Base-by-base conservation (phyloP, 1,140 invertebrate species). In the Aphelenchoides fujianensis region DNA sequence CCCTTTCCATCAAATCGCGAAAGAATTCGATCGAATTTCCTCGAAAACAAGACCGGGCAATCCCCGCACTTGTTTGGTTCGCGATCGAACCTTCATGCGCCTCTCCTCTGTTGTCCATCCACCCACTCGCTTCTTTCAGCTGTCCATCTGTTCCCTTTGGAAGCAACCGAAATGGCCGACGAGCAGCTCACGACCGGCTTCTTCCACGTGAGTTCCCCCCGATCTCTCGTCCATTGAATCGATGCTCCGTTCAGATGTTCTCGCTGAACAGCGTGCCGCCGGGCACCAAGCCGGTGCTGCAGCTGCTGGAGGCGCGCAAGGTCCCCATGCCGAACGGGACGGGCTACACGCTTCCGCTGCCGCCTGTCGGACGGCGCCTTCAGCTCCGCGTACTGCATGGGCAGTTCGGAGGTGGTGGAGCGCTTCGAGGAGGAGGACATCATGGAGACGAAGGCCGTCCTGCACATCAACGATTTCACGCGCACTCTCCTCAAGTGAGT, bases 311-410 rank as follows among this genome's bases (percentile, higher is more conserved):
- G 53, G 19, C 31, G 31, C 74, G 74, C 30, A 23, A 35, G 28
- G 5, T 59, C 12, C 23, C 55, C 7, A 59, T 32, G 55, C 27
- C 5, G 12, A 32, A 5, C 5, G n/a, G 41, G 7, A 32, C 78
- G 12, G 31, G 53, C 31, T 31, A 32, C 2, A 23, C n/a, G 55
- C 59, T 77, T 27, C 27, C 74, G 73, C 16, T 61, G 52, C 30
- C 79, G 75, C 19, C 31, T 77, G 31, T 69, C 63, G 28, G 76
- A 77, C 55, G 68, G 78, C n/a, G 35, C 68, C n/a, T 80, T 69
- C 66, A 55, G 72, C 9, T 77, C 59, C 53, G 36, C 53, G 19
- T 36, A 55, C 52, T 75, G 71, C 52, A 32, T 35, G 48, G 52
- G 66, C 32, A 36, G 36, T 36, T n/a, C 23, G 9, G 27, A 55